Conservation (phyloP, 2,888 invertebrate species). For the Taphrorychus bicolor region DNA sequence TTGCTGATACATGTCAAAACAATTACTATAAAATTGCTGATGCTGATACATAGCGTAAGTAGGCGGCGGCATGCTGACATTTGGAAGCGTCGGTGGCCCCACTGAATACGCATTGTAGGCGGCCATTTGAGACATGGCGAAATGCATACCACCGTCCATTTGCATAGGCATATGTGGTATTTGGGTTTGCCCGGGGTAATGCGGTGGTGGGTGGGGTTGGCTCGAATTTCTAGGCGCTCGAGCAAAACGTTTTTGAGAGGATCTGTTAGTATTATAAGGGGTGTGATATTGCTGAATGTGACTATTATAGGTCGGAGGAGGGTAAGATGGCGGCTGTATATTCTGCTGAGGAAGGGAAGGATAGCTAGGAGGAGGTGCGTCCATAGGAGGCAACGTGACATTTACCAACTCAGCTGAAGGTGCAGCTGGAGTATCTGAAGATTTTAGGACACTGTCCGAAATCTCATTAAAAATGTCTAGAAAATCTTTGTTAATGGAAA, state of each 20-base stretch:
- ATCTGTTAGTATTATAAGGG: no score
- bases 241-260: not conserved
- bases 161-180: not conserved
- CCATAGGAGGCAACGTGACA: not conserved
- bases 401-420: no score
- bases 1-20: slow-evolving; percentile 51
- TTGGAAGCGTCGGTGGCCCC: slow-evolving; percentile 45
- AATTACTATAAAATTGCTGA: slow-evolving; percentile 51
- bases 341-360: not conserved
- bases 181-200: slow-evolving; percentile 13
- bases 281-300: not conserved
- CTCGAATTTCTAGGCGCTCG: slow-evolving; percentile 5
- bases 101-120: slow-evolving; percentile 49
- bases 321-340: not conserved
- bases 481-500: slow-evolving; percentile 2
- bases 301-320: slow-evolving; percentile 15
- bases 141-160: not conserved
- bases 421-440: no score
- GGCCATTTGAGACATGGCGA: slow-evolving; percentile 42
- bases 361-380: not conserved
- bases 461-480: not conserved
- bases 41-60: slow-evolving; percentile 43
- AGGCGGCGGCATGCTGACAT: slow-evolving; percentile 51
- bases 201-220: slow-evolving; percentile 5
- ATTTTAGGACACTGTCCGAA: no score